phyloP scores from a whole-genome alignment of 2,888 invertebrate genomes.

The Phymatocera aterrima region DNA sequence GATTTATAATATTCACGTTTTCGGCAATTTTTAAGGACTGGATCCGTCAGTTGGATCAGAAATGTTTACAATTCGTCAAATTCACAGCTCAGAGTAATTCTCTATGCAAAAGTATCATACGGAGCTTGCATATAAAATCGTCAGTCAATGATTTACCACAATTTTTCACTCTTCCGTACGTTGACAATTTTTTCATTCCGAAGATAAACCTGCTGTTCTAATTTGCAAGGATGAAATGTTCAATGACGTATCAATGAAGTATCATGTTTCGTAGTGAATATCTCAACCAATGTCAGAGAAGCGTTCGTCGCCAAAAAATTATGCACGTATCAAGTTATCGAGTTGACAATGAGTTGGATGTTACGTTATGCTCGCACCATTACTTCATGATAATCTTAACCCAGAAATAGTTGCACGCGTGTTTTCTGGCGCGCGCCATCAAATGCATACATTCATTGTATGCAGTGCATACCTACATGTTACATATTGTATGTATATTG shows the following conservation, averaged over 20 bases:
- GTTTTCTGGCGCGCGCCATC: conserved; percentile 29
- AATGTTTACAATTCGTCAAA: background rate
- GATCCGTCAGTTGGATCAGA: background rate
- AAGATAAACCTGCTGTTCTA: no score
- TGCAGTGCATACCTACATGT: background rate
- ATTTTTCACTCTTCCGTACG: no score
- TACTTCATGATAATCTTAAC: conserved; percentile 45
- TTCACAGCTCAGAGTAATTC: background rate
- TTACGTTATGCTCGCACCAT: conserved; percentile 10
- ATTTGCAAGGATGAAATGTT: no score
- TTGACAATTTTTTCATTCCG: no score
- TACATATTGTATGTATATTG: no score
- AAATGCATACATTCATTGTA: background rate
- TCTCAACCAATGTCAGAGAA: no score
- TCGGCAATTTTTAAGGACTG: background rate
- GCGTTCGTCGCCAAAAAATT: background rate
- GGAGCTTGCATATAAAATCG: background rate
- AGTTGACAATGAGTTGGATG: background rate
- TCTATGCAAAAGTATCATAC: background rate
- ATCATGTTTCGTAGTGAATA: no score
- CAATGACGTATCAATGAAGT: no score
- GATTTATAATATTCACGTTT: background rate
- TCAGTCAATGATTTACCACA: background rate
- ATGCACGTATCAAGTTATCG: conserved; percentile 21
- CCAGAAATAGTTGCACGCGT: conserved; percentile 46